phyloP scores from a whole-genome alignment of 2,113 vertebrate species.

The Sorex fumeus region DNA sequence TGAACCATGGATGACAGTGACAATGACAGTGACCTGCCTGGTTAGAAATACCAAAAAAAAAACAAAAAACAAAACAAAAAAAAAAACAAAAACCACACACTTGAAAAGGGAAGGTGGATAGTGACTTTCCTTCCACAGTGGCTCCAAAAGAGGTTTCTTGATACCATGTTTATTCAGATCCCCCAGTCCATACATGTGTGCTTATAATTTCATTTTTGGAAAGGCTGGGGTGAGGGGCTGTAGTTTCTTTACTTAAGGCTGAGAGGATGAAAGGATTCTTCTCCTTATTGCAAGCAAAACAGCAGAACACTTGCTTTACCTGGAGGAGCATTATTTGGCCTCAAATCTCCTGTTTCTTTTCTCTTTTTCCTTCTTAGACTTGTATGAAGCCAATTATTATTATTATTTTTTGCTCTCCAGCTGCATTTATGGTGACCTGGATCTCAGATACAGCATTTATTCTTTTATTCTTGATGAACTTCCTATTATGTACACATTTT shows the following conservation, averaged over 20 bases:
- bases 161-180: not conserved
- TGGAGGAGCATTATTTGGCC: not conserved
- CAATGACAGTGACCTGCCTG: too few relatives aligned
- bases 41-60: not conserved
- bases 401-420: not conserved
- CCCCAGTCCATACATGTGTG: not conserved
- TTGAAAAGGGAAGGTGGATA: not conserved
- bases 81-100: too few relatives aligned
- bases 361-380: not conserved
- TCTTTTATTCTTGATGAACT: not conserved
- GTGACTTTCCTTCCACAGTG: not conserved
- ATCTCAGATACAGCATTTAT: not conserved
- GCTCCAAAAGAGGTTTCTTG: not conserved
- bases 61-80: too few relatives aligned
- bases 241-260: not conserved
- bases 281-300: not conserved
- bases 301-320: not conserved
- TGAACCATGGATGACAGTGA: too few relatives aligned
- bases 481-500: not conserved
- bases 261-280: not conserved
- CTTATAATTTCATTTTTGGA: not conserved
- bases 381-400: too few relatives aligned
- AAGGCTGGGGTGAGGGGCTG: not conserved
- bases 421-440: not conserved
- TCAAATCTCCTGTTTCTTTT: not conserved